These are phyloP conservation scores for Fabriciana adippe DNA, from an alignment of 2,888 invertebrate genomes.

Conservation along the genomic window DNA sequence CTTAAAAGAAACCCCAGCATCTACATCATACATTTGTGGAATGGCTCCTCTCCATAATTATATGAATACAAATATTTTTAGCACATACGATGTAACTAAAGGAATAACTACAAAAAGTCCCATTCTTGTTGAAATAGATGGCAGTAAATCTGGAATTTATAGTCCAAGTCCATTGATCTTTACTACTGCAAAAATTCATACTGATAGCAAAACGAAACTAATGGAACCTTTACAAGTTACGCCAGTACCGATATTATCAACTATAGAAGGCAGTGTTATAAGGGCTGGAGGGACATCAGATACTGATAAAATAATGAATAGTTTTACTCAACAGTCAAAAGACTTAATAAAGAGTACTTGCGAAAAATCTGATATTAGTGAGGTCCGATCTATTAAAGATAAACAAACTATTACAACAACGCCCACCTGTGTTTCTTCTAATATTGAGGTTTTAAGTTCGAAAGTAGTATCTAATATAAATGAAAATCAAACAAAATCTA, in stretches of 20 bases:
- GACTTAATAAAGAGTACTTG: slow-evolving; percentile 13
- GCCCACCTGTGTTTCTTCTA: slow-evolving; percentile 12
- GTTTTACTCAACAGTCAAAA: slow-evolving; percentile 3
- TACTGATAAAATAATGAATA: slow-evolving; percentile 13
- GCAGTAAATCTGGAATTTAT: slow-evolving; percentile 52
- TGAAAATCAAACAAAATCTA: slow-evolving; percentile 9
- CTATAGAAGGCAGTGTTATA: slow-evolving; percentile 58
- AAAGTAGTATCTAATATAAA: slow-evolving; percentile 7
- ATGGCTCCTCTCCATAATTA: slow-evolving; percentile 56
- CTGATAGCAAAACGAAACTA: slow-evolving; percentile 60
- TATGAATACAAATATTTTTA: slow-evolving; percentile 67
- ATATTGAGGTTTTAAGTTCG: slow-evolving; percentile 14
- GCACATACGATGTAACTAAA: slow-evolving; percentile 48
- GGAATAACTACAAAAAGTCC: slow-evolving; percentile 54
- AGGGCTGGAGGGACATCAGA: slow-evolving; percentile 45
- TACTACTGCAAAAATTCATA: slow-evolving; percentile 77
- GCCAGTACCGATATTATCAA: slow-evolving; percentile 68
- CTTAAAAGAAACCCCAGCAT: slow-evolving; percentile 46
- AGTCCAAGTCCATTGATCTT: slow-evolving; percentile 68
- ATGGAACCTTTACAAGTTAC: slow-evolving; percentile 71
- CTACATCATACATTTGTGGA: slow-evolving; percentile 44
- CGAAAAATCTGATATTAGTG: slow-evolving; percentile 23
- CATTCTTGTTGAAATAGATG: slow-evolving; percentile 66
- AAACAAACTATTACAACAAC: slow-evolving; percentile 8
- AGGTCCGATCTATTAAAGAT: slow-evolving; percentile 6